Evolutionary conservation across 2,797 vertebrate species (phyloP).

Genomic region (Dicrostonyx torquatus): DNA sequence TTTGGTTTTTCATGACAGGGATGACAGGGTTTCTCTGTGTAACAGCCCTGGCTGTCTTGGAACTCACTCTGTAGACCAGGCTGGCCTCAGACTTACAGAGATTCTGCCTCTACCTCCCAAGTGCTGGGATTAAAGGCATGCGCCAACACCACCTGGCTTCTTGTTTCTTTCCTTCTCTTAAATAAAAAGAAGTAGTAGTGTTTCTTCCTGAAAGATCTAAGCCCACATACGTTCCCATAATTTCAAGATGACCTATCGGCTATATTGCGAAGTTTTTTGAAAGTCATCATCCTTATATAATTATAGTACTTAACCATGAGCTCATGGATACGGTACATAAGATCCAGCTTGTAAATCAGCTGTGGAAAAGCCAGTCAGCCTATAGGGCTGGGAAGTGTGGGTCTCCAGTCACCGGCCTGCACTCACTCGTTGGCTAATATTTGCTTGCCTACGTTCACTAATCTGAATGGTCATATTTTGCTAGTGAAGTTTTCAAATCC

Average conservation of each 20-base stretch:
- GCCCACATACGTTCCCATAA: background rate
- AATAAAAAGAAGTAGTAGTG: conserved; percentile 20
- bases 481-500: background rate
- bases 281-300: background rate
- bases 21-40: too few relatives aligned
- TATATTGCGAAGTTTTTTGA: background rate
- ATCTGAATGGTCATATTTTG: background rate
- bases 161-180: background rate
- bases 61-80: too few relatives aligned
- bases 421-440: background rate
- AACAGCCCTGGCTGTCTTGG: too few relatives aligned
- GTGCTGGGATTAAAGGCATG: too few relatives aligned
- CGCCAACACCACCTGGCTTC: background rate
- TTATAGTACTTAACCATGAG: background rate
- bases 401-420: background rate
- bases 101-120: too few relatives aligned
- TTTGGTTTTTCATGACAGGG: too few relatives aligned
- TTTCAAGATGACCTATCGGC: conserved; percentile 11
- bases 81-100: too few relatives aligned
- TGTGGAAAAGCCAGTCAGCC: fast-evolving
- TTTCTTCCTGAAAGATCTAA: conserved; percentile 33
- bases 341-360: background rate
- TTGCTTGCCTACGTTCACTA: background rate
- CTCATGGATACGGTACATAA: fast-evolving
- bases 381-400: background rate